These are phyloP conservation scores for Parauchenoglanis ngamensis DNA, from an alignment of 2,797 vertebrate genomes.

Conservation along the genomic window DNA sequence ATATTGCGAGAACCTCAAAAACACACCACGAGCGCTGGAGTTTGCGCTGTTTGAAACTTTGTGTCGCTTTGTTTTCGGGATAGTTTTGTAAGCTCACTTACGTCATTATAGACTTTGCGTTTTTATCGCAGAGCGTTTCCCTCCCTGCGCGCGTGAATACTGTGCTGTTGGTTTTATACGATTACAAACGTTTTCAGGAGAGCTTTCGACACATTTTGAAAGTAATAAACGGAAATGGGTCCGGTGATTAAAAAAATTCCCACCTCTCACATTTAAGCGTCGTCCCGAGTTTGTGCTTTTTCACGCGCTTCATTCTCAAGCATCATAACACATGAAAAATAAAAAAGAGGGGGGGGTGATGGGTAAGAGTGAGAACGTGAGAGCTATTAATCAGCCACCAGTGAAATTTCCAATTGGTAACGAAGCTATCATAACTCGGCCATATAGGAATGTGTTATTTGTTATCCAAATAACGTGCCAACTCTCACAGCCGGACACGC, in stretches of 20 bases:
- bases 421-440: background rate
- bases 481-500: background rate
- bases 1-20: background rate
- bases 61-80: background rate
- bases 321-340: no score
- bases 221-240: background rate
- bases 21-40: no score
- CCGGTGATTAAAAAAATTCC: background rate
- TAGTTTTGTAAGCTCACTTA: background rate
- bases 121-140: background rate
- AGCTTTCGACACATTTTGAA: background rate
- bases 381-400: background rate
- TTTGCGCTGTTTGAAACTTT: background rate
- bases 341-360: no score
- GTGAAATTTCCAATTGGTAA: background rate
- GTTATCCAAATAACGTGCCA: no score
- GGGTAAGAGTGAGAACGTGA: no score
- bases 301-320: background rate
- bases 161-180: background rate
- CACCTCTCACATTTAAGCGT: background rate
- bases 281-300: background rate
- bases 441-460: background rate
- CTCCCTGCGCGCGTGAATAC: background rate
- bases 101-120: background rate
- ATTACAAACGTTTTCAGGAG: background rate